These are phyloP conservation scores for Drosophila lacteicornis DNA, from an alignment of 1,140 invertebrate genomes.

Conservation along the genomic window DNA sequence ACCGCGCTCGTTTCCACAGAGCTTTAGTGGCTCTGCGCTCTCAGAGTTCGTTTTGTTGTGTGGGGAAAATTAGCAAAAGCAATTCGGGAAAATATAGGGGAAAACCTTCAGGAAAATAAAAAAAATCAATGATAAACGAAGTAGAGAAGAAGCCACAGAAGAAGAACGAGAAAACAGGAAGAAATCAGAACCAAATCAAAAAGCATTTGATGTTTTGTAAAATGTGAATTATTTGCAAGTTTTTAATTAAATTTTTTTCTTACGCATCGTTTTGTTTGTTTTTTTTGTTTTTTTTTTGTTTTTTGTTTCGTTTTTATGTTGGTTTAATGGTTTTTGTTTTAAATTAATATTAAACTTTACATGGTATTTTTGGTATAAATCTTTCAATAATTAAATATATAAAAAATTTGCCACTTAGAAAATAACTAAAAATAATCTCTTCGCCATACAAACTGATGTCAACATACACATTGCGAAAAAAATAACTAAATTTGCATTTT, in stretches of 20 bases:
- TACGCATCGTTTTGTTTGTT: conserved; percentile 64
- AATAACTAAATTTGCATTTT: conserved; percentile 69
- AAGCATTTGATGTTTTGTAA: conserved; percentile 62
- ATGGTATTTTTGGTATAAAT: conserved; percentile 83
- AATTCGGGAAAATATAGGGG: background rate
- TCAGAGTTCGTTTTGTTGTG: conserved; percentile 8
- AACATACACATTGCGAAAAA: conserved; percentile 67
- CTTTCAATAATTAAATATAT: conserved; percentile 82
- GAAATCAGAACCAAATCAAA: conserved; percentile 47
- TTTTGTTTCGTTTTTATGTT: conserved; percentile 42
- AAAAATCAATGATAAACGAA: conserved; percentile 43
- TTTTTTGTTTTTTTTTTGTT: conserved; percentile 33
- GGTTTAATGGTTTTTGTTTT: conserved; percentile 55
- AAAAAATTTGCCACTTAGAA: conserved; percentile 72
- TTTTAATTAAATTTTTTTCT: conserved; percentile 77
- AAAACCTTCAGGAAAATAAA: conserved; percentile 1
- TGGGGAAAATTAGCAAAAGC: conserved; percentile 8
- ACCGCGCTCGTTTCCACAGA: conserved; percentile 45
- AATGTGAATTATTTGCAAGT: conserved; percentile 77
- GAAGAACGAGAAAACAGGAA: conserved; percentile 24
- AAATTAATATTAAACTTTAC: conserved; percentile 80
- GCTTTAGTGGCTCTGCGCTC: conserved; percentile 34
- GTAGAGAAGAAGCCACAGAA: conserved; percentile 38
- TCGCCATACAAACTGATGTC: conserved; percentile 69
- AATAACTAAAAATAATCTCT: conserved; percentile 72